These are phyloP conservation scores for Mesocentrotus franciscanus DNA, from an alignment of 53 echinoderm and acorn worm species.

Conservation along the genomic window DNA sequence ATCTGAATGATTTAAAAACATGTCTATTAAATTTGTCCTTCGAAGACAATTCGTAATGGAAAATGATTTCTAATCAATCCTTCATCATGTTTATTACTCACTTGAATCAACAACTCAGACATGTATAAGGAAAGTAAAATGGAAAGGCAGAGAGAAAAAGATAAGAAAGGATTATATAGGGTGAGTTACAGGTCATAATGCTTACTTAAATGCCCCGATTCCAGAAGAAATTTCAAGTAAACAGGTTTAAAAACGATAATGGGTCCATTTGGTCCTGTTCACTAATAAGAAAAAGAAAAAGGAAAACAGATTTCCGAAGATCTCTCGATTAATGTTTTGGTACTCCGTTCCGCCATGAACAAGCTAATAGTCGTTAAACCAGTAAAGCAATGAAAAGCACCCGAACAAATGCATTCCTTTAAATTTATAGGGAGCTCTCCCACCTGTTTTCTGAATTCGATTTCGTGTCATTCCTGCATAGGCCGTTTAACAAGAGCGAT, in stretches of 20 bases:
- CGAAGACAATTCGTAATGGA: no score
- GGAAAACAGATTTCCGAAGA: background rate
- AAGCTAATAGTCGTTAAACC: background rate
- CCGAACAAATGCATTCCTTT: background rate
- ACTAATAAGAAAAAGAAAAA: no score
- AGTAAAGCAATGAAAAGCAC: conserved; percentile 5
- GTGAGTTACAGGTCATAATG: background rate
- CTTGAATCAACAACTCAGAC: background rate
- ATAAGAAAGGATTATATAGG: background rate
- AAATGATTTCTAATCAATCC: no score
- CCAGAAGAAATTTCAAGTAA: background rate
- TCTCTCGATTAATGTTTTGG: background rate
- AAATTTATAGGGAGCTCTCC: background rate
- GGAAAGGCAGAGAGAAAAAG: background rate
- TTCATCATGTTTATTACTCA: background rate
- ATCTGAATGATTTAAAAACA: no score
- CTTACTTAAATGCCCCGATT: background rate
- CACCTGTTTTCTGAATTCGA: background rate
- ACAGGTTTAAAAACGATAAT: background rate
- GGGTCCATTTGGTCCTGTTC: background rate
- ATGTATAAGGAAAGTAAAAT: background rate
- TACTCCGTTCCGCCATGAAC: background rate
- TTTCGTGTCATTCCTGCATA: background rate
- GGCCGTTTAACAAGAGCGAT: background rate
- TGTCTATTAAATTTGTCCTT: no score